A percentile compares a stretch with the other conserved stretches of the same genome.
phyloP scores from a whole-genome alignment of 2,113 vertebrate genomes.

The Heterotis niloticus region DNA sequence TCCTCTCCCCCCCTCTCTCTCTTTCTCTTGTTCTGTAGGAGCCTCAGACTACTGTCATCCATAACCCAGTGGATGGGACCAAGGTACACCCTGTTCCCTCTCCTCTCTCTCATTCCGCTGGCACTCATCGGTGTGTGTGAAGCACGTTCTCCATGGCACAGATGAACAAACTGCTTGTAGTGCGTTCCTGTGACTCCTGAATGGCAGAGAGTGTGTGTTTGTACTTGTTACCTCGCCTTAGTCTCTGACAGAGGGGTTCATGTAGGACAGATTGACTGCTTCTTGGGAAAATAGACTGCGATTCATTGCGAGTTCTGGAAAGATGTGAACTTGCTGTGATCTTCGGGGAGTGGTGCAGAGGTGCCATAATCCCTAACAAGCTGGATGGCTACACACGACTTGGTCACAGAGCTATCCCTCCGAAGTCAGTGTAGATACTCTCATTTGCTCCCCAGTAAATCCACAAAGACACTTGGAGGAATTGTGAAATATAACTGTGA shows the following conservation, averaged over 20 bases:
- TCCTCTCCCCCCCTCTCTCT: slow-evolving; percentile 42
- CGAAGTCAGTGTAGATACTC: too few species aligned
- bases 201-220: slow-evolving; percentile 17
- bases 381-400: background rate
- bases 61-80: slow-evolving; percentile 30
- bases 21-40: slow-evolving; percentile 62
- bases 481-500: too few species aligned
- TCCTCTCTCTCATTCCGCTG: slow-evolving; percentile 44
- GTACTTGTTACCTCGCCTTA: background rate
- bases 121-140: background rate
- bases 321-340: background rate
- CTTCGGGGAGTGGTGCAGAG: background rate
- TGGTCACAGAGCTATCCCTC: background rate
- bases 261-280: background rate
- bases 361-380: background rate
- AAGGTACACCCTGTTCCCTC: slow-evolving; percentile 51
- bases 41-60: slow-evolving; percentile 31
- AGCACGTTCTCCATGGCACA: background rate
- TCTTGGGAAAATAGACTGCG: background rate
- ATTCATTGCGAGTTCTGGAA: background rate
- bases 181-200: slow-evolving; percentile 1
- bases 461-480: too few species aligned
- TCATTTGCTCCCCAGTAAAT: too few species aligned
- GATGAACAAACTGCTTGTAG: background rate
- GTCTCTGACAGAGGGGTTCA: background rate